Conservation (phyloP, 2,113 vertebrate genomes). For the Zosterops borbonicus region DNA sequence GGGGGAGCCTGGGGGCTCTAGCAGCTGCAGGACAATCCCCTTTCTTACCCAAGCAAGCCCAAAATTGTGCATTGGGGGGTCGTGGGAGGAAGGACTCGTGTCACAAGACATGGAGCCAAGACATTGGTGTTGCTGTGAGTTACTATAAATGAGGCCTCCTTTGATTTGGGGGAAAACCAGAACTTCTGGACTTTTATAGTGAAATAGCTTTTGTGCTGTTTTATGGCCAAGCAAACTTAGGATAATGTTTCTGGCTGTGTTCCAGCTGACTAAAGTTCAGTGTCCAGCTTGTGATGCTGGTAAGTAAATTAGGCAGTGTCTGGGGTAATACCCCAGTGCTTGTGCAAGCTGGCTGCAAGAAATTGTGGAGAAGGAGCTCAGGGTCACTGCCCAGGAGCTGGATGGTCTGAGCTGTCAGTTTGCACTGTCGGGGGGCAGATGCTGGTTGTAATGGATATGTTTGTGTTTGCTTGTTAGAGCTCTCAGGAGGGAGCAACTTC, state of each 20-base stretch:
- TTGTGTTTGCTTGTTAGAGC: neutral
- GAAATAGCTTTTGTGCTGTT: neutral
- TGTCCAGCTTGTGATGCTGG: neutral
- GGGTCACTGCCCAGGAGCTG: neutral
- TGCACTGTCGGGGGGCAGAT: neutral
- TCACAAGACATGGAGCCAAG: neutral
- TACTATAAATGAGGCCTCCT: accelerated
- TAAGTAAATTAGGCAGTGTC: neutral
- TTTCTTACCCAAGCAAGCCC: neutral
- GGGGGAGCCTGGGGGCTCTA: accelerated
- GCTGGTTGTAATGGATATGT: neutral
- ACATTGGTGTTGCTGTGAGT: accelerated
- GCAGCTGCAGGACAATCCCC: neutral
- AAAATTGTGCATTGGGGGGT: neutral
- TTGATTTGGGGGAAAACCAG: neutral
- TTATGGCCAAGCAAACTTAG: neutral
- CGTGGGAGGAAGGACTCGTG: accelerated
- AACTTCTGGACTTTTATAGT: neutral
- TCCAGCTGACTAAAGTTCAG: neutral
- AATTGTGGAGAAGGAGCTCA: neutral
- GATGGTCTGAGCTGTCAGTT: neutral
- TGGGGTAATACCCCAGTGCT: neutral
- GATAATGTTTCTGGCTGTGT: neutral
- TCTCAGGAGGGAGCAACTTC: accelerated
- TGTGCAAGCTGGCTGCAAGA: neutral